These are phyloP conservation scores for Silvanus unidentatus DNA, from an alignment of 2,888 invertebrate genomes.

Conservation along the genomic window DNA sequence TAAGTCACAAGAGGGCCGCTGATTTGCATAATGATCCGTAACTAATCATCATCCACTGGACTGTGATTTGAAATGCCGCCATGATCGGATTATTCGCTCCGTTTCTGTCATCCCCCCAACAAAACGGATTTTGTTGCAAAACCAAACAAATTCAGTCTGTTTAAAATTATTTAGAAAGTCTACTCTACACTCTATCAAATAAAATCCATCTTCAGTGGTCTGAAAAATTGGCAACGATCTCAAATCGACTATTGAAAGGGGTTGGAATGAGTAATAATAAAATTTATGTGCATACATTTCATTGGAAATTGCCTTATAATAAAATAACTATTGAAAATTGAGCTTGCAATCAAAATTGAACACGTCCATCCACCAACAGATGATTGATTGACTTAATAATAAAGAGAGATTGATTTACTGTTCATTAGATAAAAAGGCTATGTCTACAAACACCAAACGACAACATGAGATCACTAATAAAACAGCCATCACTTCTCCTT, in stretches of 20 bases:
- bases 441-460: too few species aligned
- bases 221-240: constrained; percentile 2
- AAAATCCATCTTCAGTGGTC: background rate
- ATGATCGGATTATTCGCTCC: constrained; percentile 27
- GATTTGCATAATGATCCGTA: constrained; percentile 31
- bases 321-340: constrained; percentile 1
- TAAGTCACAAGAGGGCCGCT: constrained; percentile 14
- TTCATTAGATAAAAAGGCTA: too few species aligned
- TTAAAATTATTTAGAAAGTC: too few species aligned
- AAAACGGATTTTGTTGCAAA: too few species aligned
- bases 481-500: too few species aligned
- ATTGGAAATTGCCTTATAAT: background rate
- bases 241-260: constrained; percentile 13
- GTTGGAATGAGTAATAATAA: constrained; percentile 20
- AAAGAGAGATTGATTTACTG: background rate
- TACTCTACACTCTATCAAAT: too few species aligned
- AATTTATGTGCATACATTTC: constrained; percentile 12
- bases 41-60: constrained; percentile 17
- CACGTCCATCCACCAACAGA: background rate
- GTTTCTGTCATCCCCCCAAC: constrained; percentile 17
- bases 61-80: constrained; percentile 25
- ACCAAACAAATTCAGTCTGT: background rate
- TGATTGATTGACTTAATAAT: background rate
- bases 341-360: background rate
- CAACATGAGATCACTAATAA: too few species aligned